phyloP scores from a whole-genome alignment of 2,888 invertebrate species.

The Didymodactylos carnosus region DNA sequence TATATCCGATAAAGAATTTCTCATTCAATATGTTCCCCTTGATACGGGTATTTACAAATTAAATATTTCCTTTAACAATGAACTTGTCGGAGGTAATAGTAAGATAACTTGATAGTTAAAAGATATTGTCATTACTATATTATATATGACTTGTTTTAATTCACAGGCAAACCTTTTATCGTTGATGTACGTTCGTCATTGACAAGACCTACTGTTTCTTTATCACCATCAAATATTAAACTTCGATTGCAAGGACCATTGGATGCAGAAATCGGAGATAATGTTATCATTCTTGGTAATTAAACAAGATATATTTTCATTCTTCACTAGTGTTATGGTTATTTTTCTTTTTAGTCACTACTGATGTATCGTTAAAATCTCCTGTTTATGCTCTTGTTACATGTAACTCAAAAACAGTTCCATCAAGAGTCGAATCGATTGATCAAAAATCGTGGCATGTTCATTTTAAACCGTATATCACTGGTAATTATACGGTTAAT shows the following conservation, averaged over 20 bases:
- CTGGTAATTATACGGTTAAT: background rate
- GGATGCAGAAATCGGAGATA: background rate
- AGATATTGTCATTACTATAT: no score
- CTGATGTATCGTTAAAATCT: background rate
- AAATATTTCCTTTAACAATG: slow-evolving; percentile 80
- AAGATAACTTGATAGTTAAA: no score
- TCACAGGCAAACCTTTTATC: background rate
- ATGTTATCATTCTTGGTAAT: background rate
- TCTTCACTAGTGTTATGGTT: background rate
- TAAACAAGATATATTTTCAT: background rate
- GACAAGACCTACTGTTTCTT: no score
- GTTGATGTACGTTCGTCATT: background rate
- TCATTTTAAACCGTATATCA: background rate
- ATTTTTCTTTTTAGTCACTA: background rate
- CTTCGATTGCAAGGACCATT: no score
- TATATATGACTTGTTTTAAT: no score
- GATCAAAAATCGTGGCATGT: background rate
- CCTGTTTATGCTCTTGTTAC: background rate
- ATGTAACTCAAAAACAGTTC: background rate
- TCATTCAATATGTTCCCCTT: slow-evolving; percentile 82
- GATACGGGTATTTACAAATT: slow-evolving; percentile 75
- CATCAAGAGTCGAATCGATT: background rate
- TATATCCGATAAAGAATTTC: slow-evolving; percentile 47
- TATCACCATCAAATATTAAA: no score
- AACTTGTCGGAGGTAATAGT: slow-evolving; percentile 76